Evolutionary conservation across 2,888 invertebrate genomes (phyloP).

Genomic region (Drosophila neonasuta): DNA sequence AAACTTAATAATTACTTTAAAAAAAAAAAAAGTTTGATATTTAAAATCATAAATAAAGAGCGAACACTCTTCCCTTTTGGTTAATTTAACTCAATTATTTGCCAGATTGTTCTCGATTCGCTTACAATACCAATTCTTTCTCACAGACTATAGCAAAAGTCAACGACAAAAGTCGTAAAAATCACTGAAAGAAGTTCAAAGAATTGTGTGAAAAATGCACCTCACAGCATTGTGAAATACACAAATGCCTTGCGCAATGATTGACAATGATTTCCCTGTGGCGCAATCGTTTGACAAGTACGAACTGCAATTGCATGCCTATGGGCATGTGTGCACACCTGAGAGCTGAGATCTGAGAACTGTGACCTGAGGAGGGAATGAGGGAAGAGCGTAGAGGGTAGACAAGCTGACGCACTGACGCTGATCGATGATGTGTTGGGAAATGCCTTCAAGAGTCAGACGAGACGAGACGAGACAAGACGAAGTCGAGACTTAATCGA

Average conservation of each 20-base stretch:
- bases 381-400: slow-evolving; percentile 7
- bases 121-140: not conserved
- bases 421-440: slow-evolving; percentile 62
- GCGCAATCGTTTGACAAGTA: slow-evolving; percentile 59
- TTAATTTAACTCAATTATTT: not conserved
- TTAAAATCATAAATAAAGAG: no score
- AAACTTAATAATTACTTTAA: no score
- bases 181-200: slow-evolving; percentile 29
- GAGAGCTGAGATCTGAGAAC: slow-evolving; percentile 19
- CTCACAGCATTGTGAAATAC: slow-evolving; percentile 13
- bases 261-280: slow-evolving; percentile 37
- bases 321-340: slow-evolving; percentile 26
- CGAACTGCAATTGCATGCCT: slow-evolving; percentile 16
- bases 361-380: slow-evolving; percentile 51
- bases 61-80: no score
- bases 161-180: slow-evolving; percentile 39
- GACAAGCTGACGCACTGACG: slow-evolving; percentile 46
- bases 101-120: not conserved
- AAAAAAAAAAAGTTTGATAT: no score
- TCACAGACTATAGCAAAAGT: slow-evolving; percentile 25
- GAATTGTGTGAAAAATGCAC: slow-evolving; percentile 8
- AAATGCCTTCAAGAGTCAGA: slow-evolving; percentile 31
- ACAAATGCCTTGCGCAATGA: slow-evolving; percentile 42
- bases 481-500: slow-evolving; percentile 32
- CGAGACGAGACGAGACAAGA: slow-evolving; percentile 14